Base-by-base conservation (phyloP, 2,888 invertebrate genomes). In the Andrena trimmerana region DNA sequence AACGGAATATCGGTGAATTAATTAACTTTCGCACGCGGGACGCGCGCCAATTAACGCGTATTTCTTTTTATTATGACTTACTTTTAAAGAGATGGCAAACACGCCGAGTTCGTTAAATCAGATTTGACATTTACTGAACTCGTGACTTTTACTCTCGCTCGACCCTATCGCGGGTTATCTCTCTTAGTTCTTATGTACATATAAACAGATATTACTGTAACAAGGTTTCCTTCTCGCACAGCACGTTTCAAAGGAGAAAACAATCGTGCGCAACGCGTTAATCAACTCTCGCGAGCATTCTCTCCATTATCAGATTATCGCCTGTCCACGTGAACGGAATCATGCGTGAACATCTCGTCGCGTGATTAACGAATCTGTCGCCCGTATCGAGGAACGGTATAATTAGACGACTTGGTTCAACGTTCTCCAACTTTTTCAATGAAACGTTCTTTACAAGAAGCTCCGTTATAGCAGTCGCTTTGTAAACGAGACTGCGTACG, bases 141-240 rank as follows among this genome's bases (percentile, higher is more conserved):
- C 82, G 70, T 86, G 87, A 90, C 88, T 90, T 91, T 91, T 90
- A 89, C 86, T 87, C 88, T 87, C 88, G 72, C 71, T 90, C 86
- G 85, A 91, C 89, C 89, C 86, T 83, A 77, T 72, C 81, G 60
- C 67, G 86, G 88, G 88, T 91, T 91, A 91, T 90, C 90, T 84
- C 80, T 90, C 90, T 84, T 78, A 31, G 78, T 86, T 88, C 86
- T 86, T 91, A 91, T 92, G 85, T 91, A 92, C 91, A 92, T 91
- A 92, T 92, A 85, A 90, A 92, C 90, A 92, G 89, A 91, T 92
- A 91, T 91, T 91, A 91, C 86, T 88, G 85, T 89, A 90, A 90
- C 86, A 88, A 89, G 75, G 70, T 88, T 88, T 82, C 78, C 85
- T 83, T 60, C 65, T 85, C 65, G 69, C 88, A 85, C 76, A 88